These are phyloP conservation scores for Strix uralensis DNA, from an alignment of 2,113 vertebrate genomes.

Conservation along the genomic window DNA sequence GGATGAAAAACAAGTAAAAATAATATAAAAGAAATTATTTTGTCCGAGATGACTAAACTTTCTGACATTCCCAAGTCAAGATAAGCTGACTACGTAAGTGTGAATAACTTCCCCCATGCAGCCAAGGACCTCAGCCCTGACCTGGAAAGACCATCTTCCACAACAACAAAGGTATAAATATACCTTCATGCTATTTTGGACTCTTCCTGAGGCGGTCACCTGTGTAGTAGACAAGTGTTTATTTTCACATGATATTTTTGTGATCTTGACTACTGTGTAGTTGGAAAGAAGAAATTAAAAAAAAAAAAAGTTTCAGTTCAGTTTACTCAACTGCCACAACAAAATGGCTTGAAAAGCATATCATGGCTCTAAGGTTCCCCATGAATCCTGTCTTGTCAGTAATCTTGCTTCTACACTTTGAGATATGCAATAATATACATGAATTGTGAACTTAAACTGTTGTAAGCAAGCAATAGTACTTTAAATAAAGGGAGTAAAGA, in stretches of 20 bases:
- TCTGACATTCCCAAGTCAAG: neutral
- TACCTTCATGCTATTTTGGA: neutral
- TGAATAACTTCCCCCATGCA: neutral
- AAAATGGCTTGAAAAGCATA: neutral
- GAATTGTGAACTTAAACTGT: neutral
- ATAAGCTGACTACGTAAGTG: neutral
- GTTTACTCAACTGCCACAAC: neutral
- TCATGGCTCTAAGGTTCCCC: neutral
- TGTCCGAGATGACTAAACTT: neutral
- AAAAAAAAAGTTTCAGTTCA: neutral
- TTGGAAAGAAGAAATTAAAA: neutral
- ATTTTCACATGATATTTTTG: constrained; percentile 42
- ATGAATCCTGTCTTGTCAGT: neutral
- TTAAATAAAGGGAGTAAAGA: neutral
- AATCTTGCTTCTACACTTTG: neutral
- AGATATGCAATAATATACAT: neutral
- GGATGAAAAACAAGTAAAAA: neutral
- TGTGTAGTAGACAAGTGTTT: constrained; percentile 22
- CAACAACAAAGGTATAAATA: constrained; percentile 5
- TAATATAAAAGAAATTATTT: neutral
- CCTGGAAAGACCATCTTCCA: neutral
- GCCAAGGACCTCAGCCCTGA: neutral
- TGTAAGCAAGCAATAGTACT: neutral
- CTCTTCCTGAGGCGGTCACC: neutral
- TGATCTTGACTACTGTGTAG: constrained; percentile 11